Base-by-base conservation (phyloP, 2,888 invertebrate genomes). In the Yponomeuta evonymella region DNA sequence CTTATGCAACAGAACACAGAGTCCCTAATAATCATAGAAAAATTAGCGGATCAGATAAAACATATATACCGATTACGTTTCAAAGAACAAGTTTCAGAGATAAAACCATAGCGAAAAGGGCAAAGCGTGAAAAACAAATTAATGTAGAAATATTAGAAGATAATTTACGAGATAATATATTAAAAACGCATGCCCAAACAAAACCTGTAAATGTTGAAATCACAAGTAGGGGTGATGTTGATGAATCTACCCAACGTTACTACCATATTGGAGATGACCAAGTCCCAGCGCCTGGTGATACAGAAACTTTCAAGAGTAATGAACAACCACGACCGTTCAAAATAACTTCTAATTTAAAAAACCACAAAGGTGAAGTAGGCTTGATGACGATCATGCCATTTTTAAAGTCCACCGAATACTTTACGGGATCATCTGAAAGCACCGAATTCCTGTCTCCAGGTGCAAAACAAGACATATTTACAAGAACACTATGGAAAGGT, bases 91-190 rank as follows among this genome's bases (percentile, higher is more conserved):
- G 79, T 75, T 75, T 84, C 58, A 77, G 80, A 8, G 80, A 83
- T 73, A 84, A 78, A 77, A 29, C 74, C 6, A 74, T 75, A 2
- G 15, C 67, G 15, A 69, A 29, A 48, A 69, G 48, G 23, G 23
- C 23, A 29, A 69, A 67, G 83, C 83, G 67, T 48, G 67, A 36
- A 36, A 75, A 67, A 83, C 83, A 36, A 78, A 87, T 78, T 69
- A 91, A 90, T 76, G 81, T 92, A 0, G 77, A 90, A 80, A 85
- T 89, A 75, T 70, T 89, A 70, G 80, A 87, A 76, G 79, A 86
- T 43, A 83, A 85, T 73, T 69, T 84, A 62, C 81, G 88, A 78
- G 80, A 75, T 74, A 78, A 79, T 36, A 89, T 88, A 70, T 72
- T 87, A 71, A 84, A 82, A 75, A 76, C 76, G 8, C 89, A 88